phyloP scores from a whole-genome alignment of 2,113 vertebrate genomes.

The Pollimyrus isidori region DNA sequence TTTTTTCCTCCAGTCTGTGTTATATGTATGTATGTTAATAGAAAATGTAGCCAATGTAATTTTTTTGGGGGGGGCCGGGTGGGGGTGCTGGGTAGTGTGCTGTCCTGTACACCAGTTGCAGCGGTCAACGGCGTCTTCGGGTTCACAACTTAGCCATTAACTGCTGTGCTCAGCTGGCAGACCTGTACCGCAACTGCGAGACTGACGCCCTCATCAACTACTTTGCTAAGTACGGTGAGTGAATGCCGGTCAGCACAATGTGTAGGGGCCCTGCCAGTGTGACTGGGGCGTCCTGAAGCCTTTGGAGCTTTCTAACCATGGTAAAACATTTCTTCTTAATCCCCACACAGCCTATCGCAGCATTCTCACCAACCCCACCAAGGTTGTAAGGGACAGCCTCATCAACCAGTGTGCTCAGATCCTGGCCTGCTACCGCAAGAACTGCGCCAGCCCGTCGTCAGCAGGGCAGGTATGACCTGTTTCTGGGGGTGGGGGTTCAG shows the following conservation, averaged over 20 bases:
- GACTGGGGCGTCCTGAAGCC: not conserved
- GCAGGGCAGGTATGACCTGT: constrained; percentile 79
- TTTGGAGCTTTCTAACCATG: not conserved
- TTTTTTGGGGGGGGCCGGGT: not conserved
- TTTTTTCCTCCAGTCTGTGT: not conserved
- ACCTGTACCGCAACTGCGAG: constrained; percentile 96
- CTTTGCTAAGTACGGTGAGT: constrained; percentile 90
- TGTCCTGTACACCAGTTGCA: constrained; percentile 88
- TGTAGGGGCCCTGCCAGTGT: not conserved
- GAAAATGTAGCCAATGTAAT: not conserved
- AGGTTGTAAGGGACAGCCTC: constrained; percentile 82
- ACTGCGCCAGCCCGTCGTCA: constrained; percentile 97
- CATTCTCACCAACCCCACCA: constrained; percentile 77
- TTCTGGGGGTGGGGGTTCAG: not conserved
- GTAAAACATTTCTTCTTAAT: not conserved
- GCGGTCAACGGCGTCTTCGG: constrained; percentile 83
- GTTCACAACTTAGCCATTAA: constrained; percentile 94
- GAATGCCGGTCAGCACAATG: not conserved
- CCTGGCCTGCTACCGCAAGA: constrained; percentile 93
- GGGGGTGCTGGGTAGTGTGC: constrained; percentile 68
- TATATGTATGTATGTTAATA: not conserved
- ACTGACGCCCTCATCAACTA: constrained; percentile 97
- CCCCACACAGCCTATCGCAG: constrained; percentile 77
- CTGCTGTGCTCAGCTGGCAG: constrained; percentile 92
- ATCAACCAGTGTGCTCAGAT: constrained; percentile 95